Percentiles rank a stretch among this genome's conserved stretches.
Conservation (phyloP, 2,888 invertebrate genomes). For the Yponomeuta plumbellus region DNA sequence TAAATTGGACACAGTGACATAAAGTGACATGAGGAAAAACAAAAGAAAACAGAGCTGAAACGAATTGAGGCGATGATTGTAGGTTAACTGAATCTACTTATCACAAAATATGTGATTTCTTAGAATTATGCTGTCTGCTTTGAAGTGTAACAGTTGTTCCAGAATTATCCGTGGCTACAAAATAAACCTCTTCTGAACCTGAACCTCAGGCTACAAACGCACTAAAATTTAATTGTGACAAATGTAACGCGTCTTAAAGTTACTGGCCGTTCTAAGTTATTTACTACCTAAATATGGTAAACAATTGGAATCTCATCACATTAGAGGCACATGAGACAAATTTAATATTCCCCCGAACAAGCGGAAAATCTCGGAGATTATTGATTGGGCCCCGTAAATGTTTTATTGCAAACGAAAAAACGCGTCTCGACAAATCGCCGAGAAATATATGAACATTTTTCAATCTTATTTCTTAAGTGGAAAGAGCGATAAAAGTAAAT, state of each 20-base stretch:
- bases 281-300: not conserved
- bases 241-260: not conserved
- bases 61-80: too few species aligned
- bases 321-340: not conserved
- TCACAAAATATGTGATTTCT: too few species aligned
- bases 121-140: too few species aligned
- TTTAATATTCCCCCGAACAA: not conserved
- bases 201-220: too few species aligned
- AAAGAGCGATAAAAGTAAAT: constrained; percentile 72
- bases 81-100: too few species aligned
- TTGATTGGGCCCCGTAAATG: constrained; percentile 71
- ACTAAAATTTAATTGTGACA: too few species aligned
- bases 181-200: too few species aligned
- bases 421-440: constrained; percentile 61
- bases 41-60: too few species aligned
- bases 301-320: constrained; percentile 2
- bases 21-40: too few species aligned
- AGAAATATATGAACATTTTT: constrained; percentile 67
- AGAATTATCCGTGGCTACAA: too few species aligned
- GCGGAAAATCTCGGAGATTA: constrained; percentile 40
- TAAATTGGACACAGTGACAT: too few species aligned
- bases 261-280: not conserved
- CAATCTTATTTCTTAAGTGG: constrained; percentile 74
- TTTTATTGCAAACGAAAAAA: constrained; percentile 61
- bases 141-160: too few species aligned